Conservation (phyloP, 2,113 vertebrate species). For the Forbesichthys agassizii region DNA sequence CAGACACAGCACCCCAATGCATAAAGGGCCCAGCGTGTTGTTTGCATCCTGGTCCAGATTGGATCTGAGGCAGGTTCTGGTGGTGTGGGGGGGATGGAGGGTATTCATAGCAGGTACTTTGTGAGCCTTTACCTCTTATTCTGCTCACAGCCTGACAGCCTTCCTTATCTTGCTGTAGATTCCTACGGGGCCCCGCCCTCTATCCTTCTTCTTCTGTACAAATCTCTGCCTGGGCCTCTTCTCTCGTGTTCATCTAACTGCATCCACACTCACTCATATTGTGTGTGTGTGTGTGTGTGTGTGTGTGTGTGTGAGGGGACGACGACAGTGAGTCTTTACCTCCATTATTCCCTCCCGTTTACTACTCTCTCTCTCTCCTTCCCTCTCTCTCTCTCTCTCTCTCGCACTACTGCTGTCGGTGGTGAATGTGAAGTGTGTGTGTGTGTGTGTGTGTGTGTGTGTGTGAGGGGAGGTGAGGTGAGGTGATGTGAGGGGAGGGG, state of each 20-base stretch:
- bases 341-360: constrained; percentile 63
- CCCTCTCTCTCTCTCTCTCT: constrained; percentile 59
- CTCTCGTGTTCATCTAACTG: background rate
- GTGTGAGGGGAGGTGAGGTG: too few relatives aligned
- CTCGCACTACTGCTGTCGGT: background rate
- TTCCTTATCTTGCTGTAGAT: constrained; percentile 23
- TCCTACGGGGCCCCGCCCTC: background rate
- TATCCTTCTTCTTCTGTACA: constrained; percentile 15
- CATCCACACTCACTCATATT: constrained; percentile 7
- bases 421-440: too few relatives aligned
- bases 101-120: constrained; percentile 45
- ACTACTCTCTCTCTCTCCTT: constrained; percentile 45
- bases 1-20: constrained; percentile 34
- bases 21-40: constrained; percentile 30
- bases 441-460: too few relatives aligned
- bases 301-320: constrained; percentile 11
- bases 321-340: constrained; percentile 39
- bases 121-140: constrained; percentile 28
- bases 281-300: constrained; percentile 21
- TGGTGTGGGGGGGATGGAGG: background rate
- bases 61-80: constrained; percentile 53
- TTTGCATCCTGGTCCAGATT: constrained; percentile 68
- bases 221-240: background rate
- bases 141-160: constrained; percentile 18
- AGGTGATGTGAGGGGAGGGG: too few relatives aligned